Conservation (phyloP, 2,113 vertebrate species). For the Chaetodon trifascialis region DNA sequence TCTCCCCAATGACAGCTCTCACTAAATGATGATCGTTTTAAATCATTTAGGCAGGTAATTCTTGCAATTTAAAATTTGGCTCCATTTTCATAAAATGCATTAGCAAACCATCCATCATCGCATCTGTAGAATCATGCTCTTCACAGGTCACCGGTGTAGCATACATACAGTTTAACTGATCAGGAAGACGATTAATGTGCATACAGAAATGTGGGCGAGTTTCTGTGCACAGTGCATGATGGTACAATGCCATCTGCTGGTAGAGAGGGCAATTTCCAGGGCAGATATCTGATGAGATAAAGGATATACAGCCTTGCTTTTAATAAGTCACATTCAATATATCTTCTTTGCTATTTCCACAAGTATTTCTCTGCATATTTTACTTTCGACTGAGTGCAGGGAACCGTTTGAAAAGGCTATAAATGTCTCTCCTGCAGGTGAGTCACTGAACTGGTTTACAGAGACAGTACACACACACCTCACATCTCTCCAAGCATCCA, state of each 20-base stretch:
- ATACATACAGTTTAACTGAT: conserved; percentile 7
- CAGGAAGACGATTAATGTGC: conserved; percentile 12
- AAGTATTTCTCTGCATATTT: conserved; percentile 10
- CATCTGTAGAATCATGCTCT: conserved; percentile 22
- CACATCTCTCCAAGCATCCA: not conserved
- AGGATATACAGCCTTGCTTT: too few relatives aligned
- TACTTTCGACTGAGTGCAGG: not conserved
- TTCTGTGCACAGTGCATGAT: conserved; percentile 35
- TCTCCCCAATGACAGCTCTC: not conserved
- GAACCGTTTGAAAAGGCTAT: not conserved
- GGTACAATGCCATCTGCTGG: conserved; percentile 79
- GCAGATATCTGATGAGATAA: not conserved
- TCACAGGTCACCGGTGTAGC: conserved; percentile 41
- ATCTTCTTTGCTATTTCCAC: not conserved
- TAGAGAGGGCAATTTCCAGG: not conserved
- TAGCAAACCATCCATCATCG: conserved; percentile 34
- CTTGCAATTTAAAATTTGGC: conserved; percentile 22
- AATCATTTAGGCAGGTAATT: conserved; percentile 33
- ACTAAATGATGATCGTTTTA: conserved; percentile 20
- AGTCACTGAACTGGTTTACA: not conserved
- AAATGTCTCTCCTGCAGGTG: not conserved
- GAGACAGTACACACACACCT: not conserved
- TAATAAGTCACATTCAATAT: not conserved
- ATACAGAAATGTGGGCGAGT: not conserved
- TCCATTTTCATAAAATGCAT: conserved; percentile 26